Conservation (phyloP, 2,113 vertebrate species). For the Nyctereutes procyonoides region DNA sequence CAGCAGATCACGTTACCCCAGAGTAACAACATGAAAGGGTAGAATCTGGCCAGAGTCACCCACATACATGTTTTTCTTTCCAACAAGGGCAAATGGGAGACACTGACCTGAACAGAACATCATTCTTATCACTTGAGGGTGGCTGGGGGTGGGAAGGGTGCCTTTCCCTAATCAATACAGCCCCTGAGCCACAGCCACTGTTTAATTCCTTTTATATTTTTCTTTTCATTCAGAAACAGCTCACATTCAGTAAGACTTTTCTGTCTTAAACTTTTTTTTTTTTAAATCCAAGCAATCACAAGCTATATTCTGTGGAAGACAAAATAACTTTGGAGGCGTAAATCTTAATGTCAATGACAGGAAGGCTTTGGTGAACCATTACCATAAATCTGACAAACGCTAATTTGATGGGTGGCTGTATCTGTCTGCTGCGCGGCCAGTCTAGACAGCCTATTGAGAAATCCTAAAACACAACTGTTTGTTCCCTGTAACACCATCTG, state of each 20-base stretch:
- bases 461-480: constrained; percentile 97
- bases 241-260: constrained; percentile 77
- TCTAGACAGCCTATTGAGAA: constrained; percentile 99
- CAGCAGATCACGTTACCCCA: constrained; percentile 93
- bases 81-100: constrained; percentile 89
- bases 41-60: constrained; percentile 88
- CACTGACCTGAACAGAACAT: constrained; percentile 84
- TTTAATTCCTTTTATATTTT: constrained; percentile 76
- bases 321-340: constrained; percentile 92
- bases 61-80: constrained; percentile 93
- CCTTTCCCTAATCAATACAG: constrained; percentile 83
- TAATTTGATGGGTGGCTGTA: constrained; percentile 99
- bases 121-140: constrained; percentile 82
- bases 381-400: constrained; percentile 99
- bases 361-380: constrained; percentile 99
- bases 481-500: constrained; percentile 99
- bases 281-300: constrained; percentile 83
- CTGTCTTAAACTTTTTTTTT: constrained; percentile 69
- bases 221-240: constrained; percentile 77
- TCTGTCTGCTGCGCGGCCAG: constrained; percentile 99
- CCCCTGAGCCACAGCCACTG: constrained; percentile 60
- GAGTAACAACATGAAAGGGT: constrained; percentile 93
- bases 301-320: constrained; percentile 88
- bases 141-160: neutral
- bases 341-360: constrained; percentile 99